Evolutionary conservation across 2,113 vertebrate species (phyloP).

Genomic region (Pagrus major): DNA sequence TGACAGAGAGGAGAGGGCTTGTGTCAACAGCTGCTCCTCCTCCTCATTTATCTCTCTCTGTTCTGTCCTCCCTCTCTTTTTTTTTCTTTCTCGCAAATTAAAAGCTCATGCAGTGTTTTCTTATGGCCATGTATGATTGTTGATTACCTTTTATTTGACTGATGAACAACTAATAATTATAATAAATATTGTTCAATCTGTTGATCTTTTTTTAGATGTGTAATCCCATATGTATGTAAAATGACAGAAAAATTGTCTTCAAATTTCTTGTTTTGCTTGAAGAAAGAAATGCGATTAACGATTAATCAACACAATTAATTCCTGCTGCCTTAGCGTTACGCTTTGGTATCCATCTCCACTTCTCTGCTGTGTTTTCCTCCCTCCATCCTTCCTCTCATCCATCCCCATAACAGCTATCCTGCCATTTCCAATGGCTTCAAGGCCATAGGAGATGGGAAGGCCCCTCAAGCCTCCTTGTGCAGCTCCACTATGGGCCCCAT

Average conservation of each 20-base stretch:
- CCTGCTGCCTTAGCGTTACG: background rate
- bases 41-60: constrained; percentile 60
- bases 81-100: constrained; percentile 19
- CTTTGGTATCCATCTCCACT: background rate
- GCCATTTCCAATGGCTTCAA: constrained; percentile 87
- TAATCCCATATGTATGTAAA: too few species aligned
- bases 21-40: constrained; percentile 55
- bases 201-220: background rate
- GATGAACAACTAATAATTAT: background rate
- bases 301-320: background rate
- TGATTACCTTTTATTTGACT: background rate
- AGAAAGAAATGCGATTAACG: too few species aligned
- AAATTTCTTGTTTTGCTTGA: background rate
- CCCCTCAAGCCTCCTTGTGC: constrained; percentile 77
- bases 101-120: background rate
- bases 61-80: constrained; percentile 3
- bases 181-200: background rate
- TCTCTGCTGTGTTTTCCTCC: background rate
- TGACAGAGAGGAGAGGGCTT: constrained; percentile 64
- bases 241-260: background rate
- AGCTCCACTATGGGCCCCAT: constrained; percentile 83
- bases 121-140: background rate
- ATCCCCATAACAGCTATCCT: constrained; percentile 74
- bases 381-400: constrained; percentile 19
- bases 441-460: constrained; percentile 82